Evolutionary conservation across 2,797 vertebrate genomes (phyloP).

Genomic region (Esox lucius): DNA sequence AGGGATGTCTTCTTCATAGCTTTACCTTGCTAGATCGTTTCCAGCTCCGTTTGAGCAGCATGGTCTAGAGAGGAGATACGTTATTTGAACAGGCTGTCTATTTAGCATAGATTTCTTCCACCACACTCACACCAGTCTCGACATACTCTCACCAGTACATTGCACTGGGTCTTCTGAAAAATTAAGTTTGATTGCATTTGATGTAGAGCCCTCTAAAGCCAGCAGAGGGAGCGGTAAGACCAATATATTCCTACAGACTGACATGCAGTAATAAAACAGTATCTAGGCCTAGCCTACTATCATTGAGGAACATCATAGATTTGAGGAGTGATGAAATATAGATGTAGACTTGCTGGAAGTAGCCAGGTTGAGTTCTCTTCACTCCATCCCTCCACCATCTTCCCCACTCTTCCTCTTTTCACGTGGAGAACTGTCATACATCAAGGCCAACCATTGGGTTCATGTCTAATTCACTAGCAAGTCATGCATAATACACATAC

Average conservation of each 20-base stretch:
- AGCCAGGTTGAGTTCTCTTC: background rate
- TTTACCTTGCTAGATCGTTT: slow-evolving; percentile 95
- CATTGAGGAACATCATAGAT: background rate
- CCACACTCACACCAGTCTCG: background rate
- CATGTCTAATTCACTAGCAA: slow-evolving; percentile 1
- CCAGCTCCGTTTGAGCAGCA: slow-evolving; percentile 94
- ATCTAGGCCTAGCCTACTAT: background rate
- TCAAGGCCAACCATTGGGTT: background rate
- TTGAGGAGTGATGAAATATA: background rate
- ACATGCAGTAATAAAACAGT: background rate
- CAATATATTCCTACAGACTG: background rate
- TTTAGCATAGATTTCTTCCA: background rate
- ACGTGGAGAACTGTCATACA: background rate
- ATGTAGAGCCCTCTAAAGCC: too few species aligned
- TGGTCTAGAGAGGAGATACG: slow-evolving; percentile 86
- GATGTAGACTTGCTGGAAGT: background rate
- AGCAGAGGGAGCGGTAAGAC: background rate
- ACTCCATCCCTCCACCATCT: background rate
- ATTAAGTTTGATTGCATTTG: too few species aligned
- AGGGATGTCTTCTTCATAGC: slow-evolving; percentile 59
- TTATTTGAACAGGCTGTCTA: slow-evolving; percentile 66
- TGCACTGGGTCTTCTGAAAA: too few species aligned
- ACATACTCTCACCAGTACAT: too few species aligned
- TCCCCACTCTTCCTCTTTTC: background rate
- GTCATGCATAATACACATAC: background rate